Conservation (phyloP, 2,888 invertebrate genomes). For the Parthenolecanium corni region DNA sequence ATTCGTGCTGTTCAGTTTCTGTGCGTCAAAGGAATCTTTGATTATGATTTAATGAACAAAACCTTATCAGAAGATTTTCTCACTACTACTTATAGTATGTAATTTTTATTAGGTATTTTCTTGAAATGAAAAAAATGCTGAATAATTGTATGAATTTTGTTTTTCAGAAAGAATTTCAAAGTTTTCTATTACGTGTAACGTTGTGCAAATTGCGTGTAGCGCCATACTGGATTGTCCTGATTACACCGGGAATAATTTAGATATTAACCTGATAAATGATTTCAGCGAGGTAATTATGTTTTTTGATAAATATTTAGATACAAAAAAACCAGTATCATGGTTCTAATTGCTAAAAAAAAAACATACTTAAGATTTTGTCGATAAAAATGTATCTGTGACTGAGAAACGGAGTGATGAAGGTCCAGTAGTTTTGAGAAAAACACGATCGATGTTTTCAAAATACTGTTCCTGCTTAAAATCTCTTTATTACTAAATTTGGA, state of each 20-base stretch:
- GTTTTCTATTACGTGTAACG: neutral
- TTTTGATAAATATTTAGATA: too few species aligned
- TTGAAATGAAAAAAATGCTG: too few species aligned
- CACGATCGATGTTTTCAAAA: too few species aligned
- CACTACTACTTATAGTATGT: conserved; percentile 4
- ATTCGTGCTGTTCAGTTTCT: conserved; percentile 15
- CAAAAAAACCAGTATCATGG: too few species aligned
- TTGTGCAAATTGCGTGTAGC: neutral
- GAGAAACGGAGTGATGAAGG: too few species aligned
- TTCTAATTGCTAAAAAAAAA: too few species aligned
- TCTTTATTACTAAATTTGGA: too few species aligned
- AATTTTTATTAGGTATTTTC: neutral
- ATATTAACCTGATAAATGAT: neutral
- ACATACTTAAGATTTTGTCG: too few species aligned
- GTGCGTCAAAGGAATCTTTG: conserved; percentile 16
- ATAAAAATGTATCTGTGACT: too few species aligned
- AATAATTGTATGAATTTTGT: too few species aligned
- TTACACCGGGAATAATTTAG: neutral
- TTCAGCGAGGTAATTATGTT: neutral
- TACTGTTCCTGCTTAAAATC: too few species aligned
- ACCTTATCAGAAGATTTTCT: neutral
- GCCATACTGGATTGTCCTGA: neutral
- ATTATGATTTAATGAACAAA: conserved; percentile 6
- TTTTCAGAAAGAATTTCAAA: neutral
- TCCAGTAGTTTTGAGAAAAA: too few species aligned